phyloP scores from a whole-genome alignment of 2,113 vertebrate species.

The Nicator chloris region DNA sequence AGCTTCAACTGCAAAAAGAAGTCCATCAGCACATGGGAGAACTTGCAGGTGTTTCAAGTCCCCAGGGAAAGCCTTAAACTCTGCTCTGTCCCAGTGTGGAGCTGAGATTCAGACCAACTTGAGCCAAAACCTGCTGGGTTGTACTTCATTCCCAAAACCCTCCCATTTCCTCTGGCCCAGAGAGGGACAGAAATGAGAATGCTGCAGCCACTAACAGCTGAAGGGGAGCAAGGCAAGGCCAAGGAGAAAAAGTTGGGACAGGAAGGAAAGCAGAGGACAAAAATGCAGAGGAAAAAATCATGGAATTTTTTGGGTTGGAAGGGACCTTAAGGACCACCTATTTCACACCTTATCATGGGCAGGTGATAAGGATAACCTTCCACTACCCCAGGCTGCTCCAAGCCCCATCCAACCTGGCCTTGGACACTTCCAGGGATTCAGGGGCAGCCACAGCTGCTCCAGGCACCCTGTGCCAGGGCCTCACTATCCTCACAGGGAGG shows the following conservation, averaged over 20 bases:
- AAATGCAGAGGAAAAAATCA: background rate
- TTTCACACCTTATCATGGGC: background rate
- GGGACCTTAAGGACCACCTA: accelerated
- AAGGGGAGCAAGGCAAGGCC: background rate
- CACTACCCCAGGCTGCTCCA: accelerated
- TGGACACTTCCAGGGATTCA: background rate
- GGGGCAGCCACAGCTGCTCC: background rate
- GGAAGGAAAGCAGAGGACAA: background rate
- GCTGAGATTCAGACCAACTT: accelerated
- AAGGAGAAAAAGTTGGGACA: background rate
- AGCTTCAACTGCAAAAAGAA: constrained; percentile 25
- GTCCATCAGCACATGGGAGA: accelerated
- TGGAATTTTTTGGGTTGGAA: background rate
- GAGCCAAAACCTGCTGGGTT: background rate
- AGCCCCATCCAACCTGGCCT: accelerated
- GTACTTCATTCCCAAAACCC: accelerated
- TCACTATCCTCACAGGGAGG: accelerated
- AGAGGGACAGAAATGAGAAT: accelerated
- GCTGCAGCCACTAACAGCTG: background rate
- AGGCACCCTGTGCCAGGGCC: background rate
- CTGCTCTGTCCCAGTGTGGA: background rate
- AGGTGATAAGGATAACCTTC: too few relatives aligned
- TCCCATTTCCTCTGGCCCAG: background rate
- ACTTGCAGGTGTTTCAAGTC: background rate
- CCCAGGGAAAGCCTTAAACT: background rate